These are phyloP conservation scores for Platerodrilus igneus DNA, from an alignment of 2,888 invertebrate species.

Conservation along the genomic window DNA sequence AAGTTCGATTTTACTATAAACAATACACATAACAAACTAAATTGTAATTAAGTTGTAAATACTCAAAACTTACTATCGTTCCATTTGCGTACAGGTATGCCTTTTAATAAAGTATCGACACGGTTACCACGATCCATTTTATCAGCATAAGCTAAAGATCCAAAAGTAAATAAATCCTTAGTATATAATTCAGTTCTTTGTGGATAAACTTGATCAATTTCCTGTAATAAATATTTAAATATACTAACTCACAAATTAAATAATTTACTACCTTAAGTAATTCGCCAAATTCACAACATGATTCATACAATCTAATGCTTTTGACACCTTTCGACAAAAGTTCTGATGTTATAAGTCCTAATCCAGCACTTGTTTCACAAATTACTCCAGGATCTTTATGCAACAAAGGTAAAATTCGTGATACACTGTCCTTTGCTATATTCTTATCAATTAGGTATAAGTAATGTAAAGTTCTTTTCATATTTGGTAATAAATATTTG, in stretches of 20 bases:
- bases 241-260: conserved; percentile 7
- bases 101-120: conserved; percentile 52
- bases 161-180: conserved; percentile 56
- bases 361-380: conserved; percentile 68
- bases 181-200: conserved; percentile 48
- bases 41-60: conserved; percentile 10
- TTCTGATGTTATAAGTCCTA: conserved; percentile 59
- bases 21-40: conserved; percentile 17
- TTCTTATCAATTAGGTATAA: conserved; percentile 26
- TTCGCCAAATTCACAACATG: conserved; percentile 49
- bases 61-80: conserved; percentile 47
- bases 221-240: conserved; percentile 36
- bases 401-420: conserved; percentile 26
- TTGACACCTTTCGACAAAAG: conserved; percentile 52
- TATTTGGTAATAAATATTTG: conserved; percentile 20
- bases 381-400: conserved; percentile 34
- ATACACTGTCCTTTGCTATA: conserved; percentile 21
- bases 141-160: conserved; percentile 56
- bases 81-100: conserved; percentile 49
- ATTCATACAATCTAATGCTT: conserved; percentile 58
- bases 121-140: conserved; percentile 55
- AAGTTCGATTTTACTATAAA: too few relatives aligned
- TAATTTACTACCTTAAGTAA: conserved; percentile 44
- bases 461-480: conserved; percentile 11
- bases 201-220: conserved; percentile 45